phyloP scores from a whole-genome alignment of 2,113 vertebrate genomes.

The Tricholaema leucomelas region DNA sequence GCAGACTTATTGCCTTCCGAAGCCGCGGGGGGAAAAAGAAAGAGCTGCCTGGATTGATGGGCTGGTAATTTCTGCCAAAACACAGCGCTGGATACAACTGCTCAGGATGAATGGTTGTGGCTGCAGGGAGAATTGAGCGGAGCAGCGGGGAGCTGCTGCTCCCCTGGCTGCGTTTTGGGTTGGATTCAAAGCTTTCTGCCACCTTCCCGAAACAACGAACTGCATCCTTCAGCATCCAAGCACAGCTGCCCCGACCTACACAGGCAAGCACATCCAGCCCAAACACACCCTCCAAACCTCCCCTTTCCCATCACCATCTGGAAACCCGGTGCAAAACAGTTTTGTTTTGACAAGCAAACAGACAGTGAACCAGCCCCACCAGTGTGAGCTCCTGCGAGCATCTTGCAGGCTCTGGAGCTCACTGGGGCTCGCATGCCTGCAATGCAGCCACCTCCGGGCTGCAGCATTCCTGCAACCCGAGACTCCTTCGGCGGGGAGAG shows the following conservation, averaged over 20 bases:
- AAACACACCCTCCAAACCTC: background rate
- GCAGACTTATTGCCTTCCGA: background rate
- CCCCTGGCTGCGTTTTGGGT: background rate
- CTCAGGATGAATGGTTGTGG: slow-evolving; percentile 15
- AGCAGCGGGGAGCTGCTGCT: slow-evolving; percentile 1
- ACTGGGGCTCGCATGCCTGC: background rate
- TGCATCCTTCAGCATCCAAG: accelerated
- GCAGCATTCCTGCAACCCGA: background rate
- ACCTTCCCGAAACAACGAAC: accelerated
- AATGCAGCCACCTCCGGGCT: background rate
- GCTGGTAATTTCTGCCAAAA: slow-evolving; percentile 31
- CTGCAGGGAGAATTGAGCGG: background rate
- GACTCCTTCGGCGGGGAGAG: background rate
- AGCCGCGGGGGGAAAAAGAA: background rate
- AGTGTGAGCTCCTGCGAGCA: accelerated
- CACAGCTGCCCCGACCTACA: background rate
- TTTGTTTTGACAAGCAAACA: background rate
- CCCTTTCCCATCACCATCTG: accelerated
- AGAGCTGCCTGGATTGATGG: slow-evolving; percentile 23
- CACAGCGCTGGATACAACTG: background rate
- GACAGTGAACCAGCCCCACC: background rate
- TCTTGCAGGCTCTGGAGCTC: background rate
- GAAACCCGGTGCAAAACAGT: background rate
- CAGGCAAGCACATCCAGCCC: background rate
- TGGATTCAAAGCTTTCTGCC: background rate